Evolutionary conservation across 2,888 invertebrate species (phyloP).

Genomic region (Barypeithes pellucidus): DNA sequence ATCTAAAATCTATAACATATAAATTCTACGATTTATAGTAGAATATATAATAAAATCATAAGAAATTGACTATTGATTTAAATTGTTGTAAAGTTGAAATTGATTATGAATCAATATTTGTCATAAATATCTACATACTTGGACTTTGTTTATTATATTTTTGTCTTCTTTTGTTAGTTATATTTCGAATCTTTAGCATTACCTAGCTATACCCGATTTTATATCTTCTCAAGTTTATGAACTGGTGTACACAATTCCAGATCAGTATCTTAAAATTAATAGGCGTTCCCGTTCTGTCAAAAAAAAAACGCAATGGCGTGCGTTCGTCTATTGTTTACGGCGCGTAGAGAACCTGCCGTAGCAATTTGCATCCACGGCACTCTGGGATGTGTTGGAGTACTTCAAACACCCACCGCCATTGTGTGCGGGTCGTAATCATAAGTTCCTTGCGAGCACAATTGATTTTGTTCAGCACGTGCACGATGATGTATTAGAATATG

Average conservation of each 20-base stretch:
- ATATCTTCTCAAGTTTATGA: slow-evolving; percentile 17
- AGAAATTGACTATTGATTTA: too few relatives aligned
- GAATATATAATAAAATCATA: too few relatives aligned
- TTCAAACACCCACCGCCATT: slow-evolving; percentile 69
- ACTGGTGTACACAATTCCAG: slow-evolving; percentile 14
- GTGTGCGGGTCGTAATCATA: slow-evolving; percentile 64
- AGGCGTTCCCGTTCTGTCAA: slow-evolving; percentile 47
- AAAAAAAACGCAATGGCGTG: slow-evolving; percentile 59
- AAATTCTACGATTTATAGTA: too few relatives aligned
- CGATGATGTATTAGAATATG: slow-evolving; percentile 69
- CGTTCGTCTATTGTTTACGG: slow-evolving; percentile 59
- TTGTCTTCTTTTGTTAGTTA: too few relatives aligned
- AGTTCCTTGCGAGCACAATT: slow-evolving; percentile 67
- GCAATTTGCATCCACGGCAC: slow-evolving; percentile 66
- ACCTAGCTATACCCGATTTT: neutral
- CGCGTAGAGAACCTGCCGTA: slow-evolving; percentile 60
- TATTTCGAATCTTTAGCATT: neutral
- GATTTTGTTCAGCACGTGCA: slow-evolving; percentile 69
- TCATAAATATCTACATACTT: too few relatives aligned
- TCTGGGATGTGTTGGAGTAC: slow-evolving; percentile 62
- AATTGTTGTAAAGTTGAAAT: too few relatives aligned
- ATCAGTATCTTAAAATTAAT: slow-evolving; percentile 36
- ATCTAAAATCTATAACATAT: too few relatives aligned
- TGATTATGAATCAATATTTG: too few relatives aligned
- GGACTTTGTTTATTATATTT: too few relatives aligned